phyloP scores from a whole-genome alignment of 2,113 vertebrate genomes.

The Ranitomeya imitator region DNA sequence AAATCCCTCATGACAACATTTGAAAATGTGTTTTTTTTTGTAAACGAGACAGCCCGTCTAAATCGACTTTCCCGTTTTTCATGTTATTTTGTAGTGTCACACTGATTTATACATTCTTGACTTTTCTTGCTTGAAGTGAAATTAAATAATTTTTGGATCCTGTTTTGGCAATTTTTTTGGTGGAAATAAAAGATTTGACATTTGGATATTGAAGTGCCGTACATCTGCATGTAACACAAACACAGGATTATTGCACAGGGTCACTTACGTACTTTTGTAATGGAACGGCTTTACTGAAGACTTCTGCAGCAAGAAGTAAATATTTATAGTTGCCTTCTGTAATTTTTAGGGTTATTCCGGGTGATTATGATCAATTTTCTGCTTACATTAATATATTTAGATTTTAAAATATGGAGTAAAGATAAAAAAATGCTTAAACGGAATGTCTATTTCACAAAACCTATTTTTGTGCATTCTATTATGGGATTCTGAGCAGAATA shows the following conservation, averaged over 20 bases:
- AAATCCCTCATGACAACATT: not conserved
- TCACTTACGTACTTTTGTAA: constrained; percentile 33
- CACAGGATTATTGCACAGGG: constrained; percentile 32
- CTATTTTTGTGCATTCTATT: too few species aligned
- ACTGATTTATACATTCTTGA: constrained; percentile 2
- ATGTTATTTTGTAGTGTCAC: not conserved
- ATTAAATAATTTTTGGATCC: not conserved
- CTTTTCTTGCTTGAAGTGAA: not conserved
- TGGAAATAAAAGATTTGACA: constrained; percentile 4
- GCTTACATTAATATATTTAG: not conserved
- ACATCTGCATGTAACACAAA: constrained; percentile 49
- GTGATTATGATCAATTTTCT: not conserved
- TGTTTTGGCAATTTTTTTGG: constrained; percentile 10
- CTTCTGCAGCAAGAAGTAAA: constrained; percentile 23
- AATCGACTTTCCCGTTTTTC: not conserved
- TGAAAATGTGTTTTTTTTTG: not conserved
- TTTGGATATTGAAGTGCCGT: constrained; percentile 24
- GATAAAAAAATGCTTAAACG: not conserved
- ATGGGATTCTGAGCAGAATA: too few species aligned
- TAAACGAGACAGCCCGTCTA: not conserved
- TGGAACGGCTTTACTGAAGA: not conserved
- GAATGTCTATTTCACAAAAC: not conserved
- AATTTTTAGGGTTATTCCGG: constrained; percentile 43
- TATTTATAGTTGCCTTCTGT: constrained; percentile 32
- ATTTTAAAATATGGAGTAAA: not conserved